A percentile compares a stretch with the other conserved stretches of the same genome.
Conservation (phyloP, 2,113 vertebrate genomes). For the Athene noctua region DNA sequence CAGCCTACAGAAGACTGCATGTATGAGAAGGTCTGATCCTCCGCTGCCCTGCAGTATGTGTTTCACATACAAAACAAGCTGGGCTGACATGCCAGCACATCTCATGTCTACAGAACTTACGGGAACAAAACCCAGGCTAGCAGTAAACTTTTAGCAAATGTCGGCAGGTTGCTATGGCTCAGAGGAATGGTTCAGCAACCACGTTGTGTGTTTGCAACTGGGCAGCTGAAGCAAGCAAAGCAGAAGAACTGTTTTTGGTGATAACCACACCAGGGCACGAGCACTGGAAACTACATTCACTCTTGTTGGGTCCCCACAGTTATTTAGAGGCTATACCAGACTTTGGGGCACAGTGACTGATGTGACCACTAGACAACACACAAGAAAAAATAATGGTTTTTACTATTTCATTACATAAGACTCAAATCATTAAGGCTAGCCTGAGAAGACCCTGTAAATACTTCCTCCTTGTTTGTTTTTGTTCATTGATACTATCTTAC, state of each 20-base stretch:
- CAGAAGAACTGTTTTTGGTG: background rate
- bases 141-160: background rate
- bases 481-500: background rate
- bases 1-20: background rate
- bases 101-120: background rate
- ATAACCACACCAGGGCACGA: background rate
- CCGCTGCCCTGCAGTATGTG: background rate
- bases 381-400: background rate
- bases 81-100: background rate
- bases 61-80: background rate
- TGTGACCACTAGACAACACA: background rate
- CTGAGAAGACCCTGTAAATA: background rate
- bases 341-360: background rate
- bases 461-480: background rate
- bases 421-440: background rate
- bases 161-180: background rate
- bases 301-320: background rate
- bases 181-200: background rate
- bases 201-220: rapidly evolving
- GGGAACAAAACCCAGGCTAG: background rate
- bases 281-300: background rate
- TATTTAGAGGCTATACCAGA: background rate
- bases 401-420: background rate
- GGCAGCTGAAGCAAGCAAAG: background rate
- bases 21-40: background rate